phyloP scores from a whole-genome alignment of 2,113 vertebrate genomes.

The Parus major region DNA sequence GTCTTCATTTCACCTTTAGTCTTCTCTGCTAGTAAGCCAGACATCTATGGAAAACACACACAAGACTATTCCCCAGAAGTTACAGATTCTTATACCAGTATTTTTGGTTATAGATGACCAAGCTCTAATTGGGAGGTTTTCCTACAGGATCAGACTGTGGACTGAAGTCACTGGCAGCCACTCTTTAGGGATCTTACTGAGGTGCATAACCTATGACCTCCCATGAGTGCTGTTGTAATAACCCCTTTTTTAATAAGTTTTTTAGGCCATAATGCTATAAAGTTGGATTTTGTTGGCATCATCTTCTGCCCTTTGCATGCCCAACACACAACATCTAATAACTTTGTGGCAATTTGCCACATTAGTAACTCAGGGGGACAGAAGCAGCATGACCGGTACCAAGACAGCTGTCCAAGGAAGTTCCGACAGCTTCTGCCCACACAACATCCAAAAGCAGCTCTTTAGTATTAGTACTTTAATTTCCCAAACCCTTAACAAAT shows the following conservation, averaged over 20 bases:
- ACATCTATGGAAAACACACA: background rate
- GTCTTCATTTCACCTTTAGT: background rate
- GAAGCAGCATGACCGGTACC: background rate
- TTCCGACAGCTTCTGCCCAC: background rate
- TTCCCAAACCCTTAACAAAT: background rate
- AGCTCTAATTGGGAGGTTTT: background rate
- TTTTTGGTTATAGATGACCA: background rate
- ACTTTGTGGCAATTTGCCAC: background rate
- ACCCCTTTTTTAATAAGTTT: background rate
- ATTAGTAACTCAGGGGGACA: background rate
- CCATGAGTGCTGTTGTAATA: background rate
- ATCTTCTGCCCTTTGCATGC: background rate
- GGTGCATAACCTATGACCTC: background rate
- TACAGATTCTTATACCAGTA: background rate
- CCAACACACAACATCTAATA: background rate
- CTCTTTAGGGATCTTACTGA: background rate
- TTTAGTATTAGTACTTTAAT: background rate
- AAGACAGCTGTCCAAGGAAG: conserved; percentile 1
- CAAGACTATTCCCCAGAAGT: background rate
- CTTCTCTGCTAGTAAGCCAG: background rate
- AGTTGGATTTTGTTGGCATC: background rate
- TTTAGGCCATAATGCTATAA: background rate
- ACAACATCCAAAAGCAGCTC: background rate
- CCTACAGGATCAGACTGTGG: background rate
- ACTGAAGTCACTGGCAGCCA: background rate